Conservation (phyloP, 2,888 invertebrate genomes). For the Ischnura elegans region DNA sequence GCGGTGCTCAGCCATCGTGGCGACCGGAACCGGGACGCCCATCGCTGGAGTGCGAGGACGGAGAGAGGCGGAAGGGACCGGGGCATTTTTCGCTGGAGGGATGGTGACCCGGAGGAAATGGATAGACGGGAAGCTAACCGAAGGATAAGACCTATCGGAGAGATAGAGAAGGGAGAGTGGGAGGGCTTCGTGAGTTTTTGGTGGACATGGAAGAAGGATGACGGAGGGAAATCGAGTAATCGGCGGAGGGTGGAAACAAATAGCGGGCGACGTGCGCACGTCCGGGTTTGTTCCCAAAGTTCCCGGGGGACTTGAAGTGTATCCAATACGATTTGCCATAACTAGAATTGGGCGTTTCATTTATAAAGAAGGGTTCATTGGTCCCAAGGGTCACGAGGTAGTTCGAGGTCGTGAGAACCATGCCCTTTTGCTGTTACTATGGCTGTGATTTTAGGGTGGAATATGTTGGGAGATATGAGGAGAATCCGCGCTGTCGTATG, state of each 20-base stretch:
- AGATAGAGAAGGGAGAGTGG: background rate
- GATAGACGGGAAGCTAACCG: background rate
- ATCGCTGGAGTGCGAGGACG: background rate
- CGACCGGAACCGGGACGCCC: background rate
- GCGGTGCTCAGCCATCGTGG: background rate
- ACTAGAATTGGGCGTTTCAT: background rate
- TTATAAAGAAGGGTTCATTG: background rate
- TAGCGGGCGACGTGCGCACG: background rate
- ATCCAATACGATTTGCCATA: background rate
- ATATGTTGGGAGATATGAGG: background rate
- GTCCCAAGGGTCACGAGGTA: background rate
- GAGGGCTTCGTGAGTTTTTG: background rate
- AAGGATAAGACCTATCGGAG: background rate
- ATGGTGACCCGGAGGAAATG: background rate
- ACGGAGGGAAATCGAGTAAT: conserved; percentile 3
- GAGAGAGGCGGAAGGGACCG: background rate
- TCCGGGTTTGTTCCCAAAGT: background rate
- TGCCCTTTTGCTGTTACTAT: background rate
- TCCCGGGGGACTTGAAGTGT: background rate
- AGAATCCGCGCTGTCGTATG: too few species aligned
- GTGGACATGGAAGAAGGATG: background rate
- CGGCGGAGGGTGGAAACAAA: conserved; percentile 28
- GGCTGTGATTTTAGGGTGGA: background rate
- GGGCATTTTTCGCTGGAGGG: background rate
- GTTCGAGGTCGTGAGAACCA: background rate